These are phyloP conservation scores for Pogonocherus hispidulus DNA, from an alignment of 2,888 invertebrate genomes.

Conservation along the genomic window DNA sequence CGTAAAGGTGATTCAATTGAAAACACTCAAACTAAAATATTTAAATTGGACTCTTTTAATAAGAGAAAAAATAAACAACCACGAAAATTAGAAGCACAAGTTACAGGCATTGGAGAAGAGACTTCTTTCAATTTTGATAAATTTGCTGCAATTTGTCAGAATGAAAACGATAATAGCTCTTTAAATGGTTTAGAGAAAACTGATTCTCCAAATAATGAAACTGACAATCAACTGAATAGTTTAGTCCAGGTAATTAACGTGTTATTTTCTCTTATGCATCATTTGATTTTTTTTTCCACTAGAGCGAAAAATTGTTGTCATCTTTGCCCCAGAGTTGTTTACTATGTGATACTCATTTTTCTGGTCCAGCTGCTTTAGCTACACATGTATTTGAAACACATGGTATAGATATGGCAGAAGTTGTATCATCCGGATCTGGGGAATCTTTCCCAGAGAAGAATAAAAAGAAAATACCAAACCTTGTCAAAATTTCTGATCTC, in stretches of 20 bases:
- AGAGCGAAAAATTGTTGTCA: slow-evolving; percentile 40
- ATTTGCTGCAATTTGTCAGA: not conserved
- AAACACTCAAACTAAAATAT: slow-evolving; percentile 58
- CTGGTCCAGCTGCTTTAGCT: slow-evolving; percentile 68
- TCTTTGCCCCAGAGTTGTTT: slow-evolving; percentile 69
- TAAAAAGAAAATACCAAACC: slow-evolving; percentile 64
- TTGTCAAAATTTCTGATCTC: slow-evolving; percentile 66
- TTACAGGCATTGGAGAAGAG: slow-evolving; percentile 10
- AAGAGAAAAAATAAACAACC: slow-evolving; percentile 67
- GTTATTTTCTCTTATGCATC: not conserved
- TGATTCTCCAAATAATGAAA: slow-evolving; percentile 1
- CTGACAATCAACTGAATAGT: not conserved
- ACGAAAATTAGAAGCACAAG: slow-evolving; percentile 59
- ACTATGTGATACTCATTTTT: slow-evolving; percentile 70
- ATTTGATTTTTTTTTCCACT: slow-evolving; percentile 22
- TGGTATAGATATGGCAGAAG: slow-evolving; percentile 69
- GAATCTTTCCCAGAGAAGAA: slow-evolving; percentile 52
- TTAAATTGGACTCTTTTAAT: slow-evolving; percentile 59
- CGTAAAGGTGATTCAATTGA: slow-evolving; percentile 56
- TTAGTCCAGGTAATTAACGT: not conserved
- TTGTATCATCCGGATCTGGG: slow-evolving; percentile 50
- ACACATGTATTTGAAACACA: slow-evolving; percentile 71
- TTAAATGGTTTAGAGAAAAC: slow-evolving; percentile 8
- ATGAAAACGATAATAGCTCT: not conserved
- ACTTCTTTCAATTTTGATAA: not conserved